A percentile compares a stretch with the other conserved stretches of the same genome.
phyloP scores from a whole-genome alignment of 2,113 vertebrate species.

The Pipra filicauda region DNA sequence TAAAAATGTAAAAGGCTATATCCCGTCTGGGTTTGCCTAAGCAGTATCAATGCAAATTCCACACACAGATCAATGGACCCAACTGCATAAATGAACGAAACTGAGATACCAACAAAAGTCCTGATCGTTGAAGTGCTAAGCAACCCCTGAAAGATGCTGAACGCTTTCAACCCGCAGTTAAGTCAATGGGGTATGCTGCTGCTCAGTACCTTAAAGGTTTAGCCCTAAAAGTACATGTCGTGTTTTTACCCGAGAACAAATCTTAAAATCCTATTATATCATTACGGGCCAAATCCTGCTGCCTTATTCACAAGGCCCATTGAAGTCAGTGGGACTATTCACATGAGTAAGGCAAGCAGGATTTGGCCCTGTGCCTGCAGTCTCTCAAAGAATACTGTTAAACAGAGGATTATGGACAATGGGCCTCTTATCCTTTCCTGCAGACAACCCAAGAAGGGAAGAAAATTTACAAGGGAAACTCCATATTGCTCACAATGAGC shows the following conservation, averaged over 20 bases:
- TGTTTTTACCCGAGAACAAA: slow-evolving; percentile 57
- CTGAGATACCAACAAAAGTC: slow-evolving; percentile 54
- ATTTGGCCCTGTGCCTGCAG: slow-evolving; percentile 62
- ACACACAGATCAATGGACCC: slow-evolving; percentile 39
- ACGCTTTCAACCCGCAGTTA: slow-evolving; percentile 26
- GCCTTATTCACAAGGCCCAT: slow-evolving; percentile 59
- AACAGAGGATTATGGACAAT: slow-evolving; percentile 67
- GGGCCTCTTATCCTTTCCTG: slow-evolving; percentile 50
- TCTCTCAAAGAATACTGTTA: slow-evolving; percentile 71
- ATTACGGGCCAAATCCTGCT: slow-evolving; percentile 58
- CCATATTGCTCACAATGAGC: slow-evolving; percentile 32
- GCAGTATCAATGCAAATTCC: slow-evolving; percentile 49
- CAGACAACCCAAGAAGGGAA: slow-evolving; percentile 57
- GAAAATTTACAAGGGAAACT: slow-evolving; percentile 53
- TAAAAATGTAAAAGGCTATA: slow-evolving; percentile 65
- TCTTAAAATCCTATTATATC: slow-evolving; percentile 67
- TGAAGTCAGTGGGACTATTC: slow-evolving; percentile 51
- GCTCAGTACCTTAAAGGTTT: slow-evolving; percentile 52
- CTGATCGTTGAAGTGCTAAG: slow-evolving; percentile 53
- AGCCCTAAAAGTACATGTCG: slow-evolving; percentile 49
- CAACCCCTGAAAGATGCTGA: slow-evolving; percentile 51
- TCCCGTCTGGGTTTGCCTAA: slow-evolving; percentile 43
- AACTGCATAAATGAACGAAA: slow-evolving; percentile 61
- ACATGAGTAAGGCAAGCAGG: slow-evolving; percentile 58
- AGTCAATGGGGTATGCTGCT: slow-evolving; percentile 35